These are phyloP conservation scores for Drosophila mayri DNA, from an alignment of 1,140 invertebrate genomes.

Conservation along the genomic window DNA sequence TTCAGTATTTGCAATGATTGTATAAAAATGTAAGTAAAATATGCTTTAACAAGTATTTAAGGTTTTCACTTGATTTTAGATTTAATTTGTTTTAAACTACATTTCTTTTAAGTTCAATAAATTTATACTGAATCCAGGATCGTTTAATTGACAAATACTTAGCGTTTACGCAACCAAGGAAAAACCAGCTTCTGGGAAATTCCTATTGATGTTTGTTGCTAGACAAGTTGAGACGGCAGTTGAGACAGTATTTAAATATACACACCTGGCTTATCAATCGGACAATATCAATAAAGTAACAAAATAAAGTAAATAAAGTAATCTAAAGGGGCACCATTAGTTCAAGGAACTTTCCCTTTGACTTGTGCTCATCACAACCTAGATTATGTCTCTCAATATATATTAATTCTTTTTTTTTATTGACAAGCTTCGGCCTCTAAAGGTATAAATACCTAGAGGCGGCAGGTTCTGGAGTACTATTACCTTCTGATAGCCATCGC, in stretches of 20 bases:
- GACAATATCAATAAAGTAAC: neutral
- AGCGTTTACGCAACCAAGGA: neutral
- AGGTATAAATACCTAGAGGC: slow-evolving; percentile 10
- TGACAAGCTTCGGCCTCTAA: neutral
- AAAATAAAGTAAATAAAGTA: too few species aligned
- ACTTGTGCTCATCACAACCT: neutral
- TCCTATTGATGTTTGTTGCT: neutral
- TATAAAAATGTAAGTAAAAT: neutral
- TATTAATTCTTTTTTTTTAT: too few species aligned
- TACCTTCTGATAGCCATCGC: neutral
- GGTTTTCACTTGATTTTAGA: too few species aligned
- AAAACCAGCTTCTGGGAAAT: neutral
- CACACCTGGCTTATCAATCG: neutral
- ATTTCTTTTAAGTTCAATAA: neutral
- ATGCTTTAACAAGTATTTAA: neutral
- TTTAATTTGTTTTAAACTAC: neutral
- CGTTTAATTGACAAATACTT: too few species aligned
- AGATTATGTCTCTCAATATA: neutral
- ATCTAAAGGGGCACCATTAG: neutral
- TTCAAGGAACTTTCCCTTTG: neutral
- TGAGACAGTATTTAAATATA: neutral
- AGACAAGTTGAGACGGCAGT: neutral
- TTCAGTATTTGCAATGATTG: slow-evolving; percentile 1
- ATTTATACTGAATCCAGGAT: too few species aligned
- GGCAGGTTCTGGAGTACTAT: neutral